Percentiles rank a stretch among this genome's conserved stretches.
These are phyloP conservation scores for Halichoeres trimaculatus DNA, from an alignment of 2,113 vertebrate species.

Conservation along the genomic window DNA sequence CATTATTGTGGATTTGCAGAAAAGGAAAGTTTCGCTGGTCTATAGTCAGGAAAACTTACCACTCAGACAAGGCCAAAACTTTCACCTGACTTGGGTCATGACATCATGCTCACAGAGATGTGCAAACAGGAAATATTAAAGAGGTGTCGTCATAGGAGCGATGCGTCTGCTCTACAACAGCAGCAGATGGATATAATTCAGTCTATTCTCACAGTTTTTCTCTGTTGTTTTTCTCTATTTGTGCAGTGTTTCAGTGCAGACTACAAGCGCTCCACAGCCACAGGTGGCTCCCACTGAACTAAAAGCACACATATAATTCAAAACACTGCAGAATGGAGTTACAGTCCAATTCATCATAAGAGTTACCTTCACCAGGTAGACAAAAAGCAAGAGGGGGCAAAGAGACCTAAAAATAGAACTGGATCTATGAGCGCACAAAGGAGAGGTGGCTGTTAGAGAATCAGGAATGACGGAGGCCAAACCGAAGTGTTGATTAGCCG, in stretches of 20 bases:
- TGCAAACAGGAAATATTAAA: constrained; percentile 41
- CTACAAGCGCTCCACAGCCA: not conserved
- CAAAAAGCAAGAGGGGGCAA: not conserved
- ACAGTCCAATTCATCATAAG: constrained; percentile 27
- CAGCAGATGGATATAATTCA: constrained; percentile 32
- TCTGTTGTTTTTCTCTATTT: constrained; percentile 32
- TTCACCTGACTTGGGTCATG: constrained; percentile 35
- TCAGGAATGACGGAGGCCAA: constrained; percentile 60
- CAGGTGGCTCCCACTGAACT: constrained; percentile 2
- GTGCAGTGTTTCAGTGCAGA: not conserved
- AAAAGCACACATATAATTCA: constrained; percentile 22
- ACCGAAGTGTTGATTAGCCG: constrained; percentile 69
- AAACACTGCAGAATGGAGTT: not conserved
- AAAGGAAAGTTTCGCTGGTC: not conserved
- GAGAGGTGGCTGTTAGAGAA: constrained; percentile 37
- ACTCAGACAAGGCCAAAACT: constrained; percentile 19
- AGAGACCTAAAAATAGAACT: constrained; percentile 49
- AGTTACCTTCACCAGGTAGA: constrained; percentile 8
- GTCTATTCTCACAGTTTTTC: not conserved
- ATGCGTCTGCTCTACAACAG: constrained; percentile 11
- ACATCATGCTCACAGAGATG: constrained; percentile 46
- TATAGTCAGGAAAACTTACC: constrained; percentile 24
- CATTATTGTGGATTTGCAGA: too few species aligned
- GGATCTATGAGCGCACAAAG: constrained; percentile 43
- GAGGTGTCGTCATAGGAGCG: constrained; percentile 34